Base-by-base conservation (phyloP, 2,888 invertebrate genomes). In the Yponomeuta sedellus region DNA sequence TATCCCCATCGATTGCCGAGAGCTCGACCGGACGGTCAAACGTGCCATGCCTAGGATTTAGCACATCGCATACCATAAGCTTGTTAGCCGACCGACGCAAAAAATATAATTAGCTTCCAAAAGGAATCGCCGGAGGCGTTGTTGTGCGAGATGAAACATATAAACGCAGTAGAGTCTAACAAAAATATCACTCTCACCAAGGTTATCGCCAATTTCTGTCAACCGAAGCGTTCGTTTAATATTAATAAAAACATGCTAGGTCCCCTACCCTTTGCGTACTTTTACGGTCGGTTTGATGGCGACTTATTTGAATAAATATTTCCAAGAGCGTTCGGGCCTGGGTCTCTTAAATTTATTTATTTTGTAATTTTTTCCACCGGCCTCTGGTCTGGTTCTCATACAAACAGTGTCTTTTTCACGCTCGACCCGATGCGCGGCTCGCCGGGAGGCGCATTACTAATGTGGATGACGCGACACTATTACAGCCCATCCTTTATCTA, bases 251-350 rank as follows among this genome's bases (percentile, higher is more conserved):
- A 79, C 82, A 83, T 83, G 84, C 80, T 83, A 82, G 82, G 80
- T 80, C 28, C 61, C 83, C 85, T 86, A 85, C 87, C 88, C 88
- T 87, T 80, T 75, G 81, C 82, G 81, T 82, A 79, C 83, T 86
- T 88, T 89, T 86, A 90, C 86, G 88, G 87, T 86, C 81, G 86
- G 85, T 75, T 88, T 87, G 84, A 86, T 87, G 83, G 86, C 82
- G 82, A 87, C 87, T 86, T 88, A 89, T 91, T 90, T 90, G 85
- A 91, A 90, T 90, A 88, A 89, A 90, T 89, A 88, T 88, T 86
- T 88, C 81, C 72, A 81, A 84, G 81, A 77, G 81, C 76, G 80
- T 76, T 76, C 76, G 77, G 76, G 74, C 76, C 72, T 71, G 76
- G 75, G 75, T 70, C 75, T 78, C 75, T 82, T 75, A 81, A 83